Base-by-base conservation (phyloP, 1,140 invertebrate genomes). In the Aethina tumida region DNA sequence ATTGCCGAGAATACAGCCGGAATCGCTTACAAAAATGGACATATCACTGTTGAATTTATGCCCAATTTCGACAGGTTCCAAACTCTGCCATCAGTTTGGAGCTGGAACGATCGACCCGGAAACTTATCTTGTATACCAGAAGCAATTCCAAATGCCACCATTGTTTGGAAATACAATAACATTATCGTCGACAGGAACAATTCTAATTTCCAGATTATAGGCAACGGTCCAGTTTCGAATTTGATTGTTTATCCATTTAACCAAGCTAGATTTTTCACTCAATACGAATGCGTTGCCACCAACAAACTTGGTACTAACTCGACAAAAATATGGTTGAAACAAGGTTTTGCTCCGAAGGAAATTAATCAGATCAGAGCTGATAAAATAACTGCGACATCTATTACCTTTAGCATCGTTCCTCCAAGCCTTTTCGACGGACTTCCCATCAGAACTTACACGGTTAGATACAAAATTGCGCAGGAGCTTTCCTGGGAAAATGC, bases 81-180 rank as follows among this genome's bases (percentile, higher is more conserved):
- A 33, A 75, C 80, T 41, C 54, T 69, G 4, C 75, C 75, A 3
- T 72, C 71, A 0, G 68, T 78, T 1, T 91, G 80, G 74, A 84
- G 80, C 4, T 94, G 90, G 90, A 73, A 81, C 15, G 64, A 74
- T 20, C 70, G 73, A 44, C 75, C 79, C 2, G 84, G 83, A 0
- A 94, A 94, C 56, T 67, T 95, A 1, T 87, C 81, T 19, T 95
- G 90, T 55, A 67, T 87, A n/a, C 86, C 86, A 7, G 79, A 85
- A 60, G 79, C 84, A 44, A 88, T 94, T 54, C 91, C 91, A 1
- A 93, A 94, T 60, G 90, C 91, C 1, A 92, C 89, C 1, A 87
- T 93, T 43, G 73, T 74, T 41, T 94, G 90, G 90, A 74, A 69
- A 52, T 73, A 69, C 33, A 66, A 45, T 12, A 47, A 43, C 7